Base-by-base conservation (phyloP, 2,113 vertebrate genomes). In the Nothoprocta perdicaria region DNA sequence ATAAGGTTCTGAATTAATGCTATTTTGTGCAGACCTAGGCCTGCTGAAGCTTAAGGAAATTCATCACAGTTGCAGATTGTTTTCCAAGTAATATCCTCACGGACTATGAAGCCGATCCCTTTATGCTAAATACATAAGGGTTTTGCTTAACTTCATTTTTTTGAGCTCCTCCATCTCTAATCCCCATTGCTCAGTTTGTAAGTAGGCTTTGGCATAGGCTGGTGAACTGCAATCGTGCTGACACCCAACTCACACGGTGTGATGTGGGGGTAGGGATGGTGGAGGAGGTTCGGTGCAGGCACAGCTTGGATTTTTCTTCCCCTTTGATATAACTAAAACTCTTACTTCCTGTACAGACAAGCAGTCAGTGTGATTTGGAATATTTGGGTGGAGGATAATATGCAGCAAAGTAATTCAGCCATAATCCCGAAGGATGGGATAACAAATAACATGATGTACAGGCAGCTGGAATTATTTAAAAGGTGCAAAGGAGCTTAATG, bases 1-100 rank as follows among this genome's bases (percentile, higher is more conserved):
- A 92, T 96, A 96, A 95, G 89, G 82, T 78, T 96, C 93, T 84
- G 80, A 88, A 88, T 93, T 96, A 95, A 96, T 96, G 94, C 89
- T 50, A 41, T 95, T 94, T 92, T 84, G 33, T 86, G 92, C 73
- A 93, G 93, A 94, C 89, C 89, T 93, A 69, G 84, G 82, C 66
- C 85, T 92, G 91, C 69, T 81, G 77, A 66, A 84, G 96, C 87
- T 93, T 93, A 93, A 79, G 94, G 69, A 93, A 93, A 93, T 89
- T 92, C 85, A 95, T 93, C 95, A 81, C 62, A 84, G 87, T 92
- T 84, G 62, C 80, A 84, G 91, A 93, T 96, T 92, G 93, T 96
- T 95, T 96, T 92, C 85, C 73, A 84, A 92, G 76, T 93, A 85
- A 74, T 92, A 94, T 38, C 72, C 90, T 92, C 46, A 19, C 72